Base-by-base conservation (phyloP, 2,113 vertebrate species). In the Struthidea cinerea region DNA sequence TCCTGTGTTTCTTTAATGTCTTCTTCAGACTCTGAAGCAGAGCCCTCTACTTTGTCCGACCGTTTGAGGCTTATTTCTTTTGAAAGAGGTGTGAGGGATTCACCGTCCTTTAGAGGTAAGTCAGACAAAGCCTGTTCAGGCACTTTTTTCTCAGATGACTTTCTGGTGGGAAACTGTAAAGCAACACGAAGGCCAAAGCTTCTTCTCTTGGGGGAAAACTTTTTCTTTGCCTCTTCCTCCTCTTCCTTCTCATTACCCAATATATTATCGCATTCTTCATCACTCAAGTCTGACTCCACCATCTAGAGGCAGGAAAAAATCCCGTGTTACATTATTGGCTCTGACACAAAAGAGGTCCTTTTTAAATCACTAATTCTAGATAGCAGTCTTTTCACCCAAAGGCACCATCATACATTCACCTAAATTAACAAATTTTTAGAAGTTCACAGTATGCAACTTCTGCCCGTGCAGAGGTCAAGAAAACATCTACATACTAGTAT, bases 141-240 rank as follows among this genome's bases (percentile, higher is more conserved):
- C 75, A 85, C 75, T 63, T 68, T 77, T 17, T 93, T 97, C 52
- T 81, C 98, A 78, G 93, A 85, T 15, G 87, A 90, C 95, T 98
- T 99, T 82, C 98, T 99, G 79, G 95, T 89, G 13, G 99, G 99
- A 98, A 99, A 99, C 76, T 99, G 96, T 65, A 99, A 98, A 15
- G 99, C 99, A 32, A 99, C 99, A 57, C 99, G 98, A 63, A 99
- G 98, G 56, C 98, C 98, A 39, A 98, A 94, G 26, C 98, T 98
- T 94, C 92, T 98, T 90, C 97, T 98, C 94, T 97, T 98, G 27
- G 96, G 41, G 12, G 94, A 93, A 33, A 82, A 23, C 56, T 80
- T 79, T 53, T 80, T 79, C 39, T 88, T 93, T 0, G 4, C 39
- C 14, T 93, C 94, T 2, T 98, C 79, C 30, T 97, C 98, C 2